phyloP scores from a whole-genome alignment of 2,113 vertebrate genomes.

The Brachirus orientalis region DNA sequence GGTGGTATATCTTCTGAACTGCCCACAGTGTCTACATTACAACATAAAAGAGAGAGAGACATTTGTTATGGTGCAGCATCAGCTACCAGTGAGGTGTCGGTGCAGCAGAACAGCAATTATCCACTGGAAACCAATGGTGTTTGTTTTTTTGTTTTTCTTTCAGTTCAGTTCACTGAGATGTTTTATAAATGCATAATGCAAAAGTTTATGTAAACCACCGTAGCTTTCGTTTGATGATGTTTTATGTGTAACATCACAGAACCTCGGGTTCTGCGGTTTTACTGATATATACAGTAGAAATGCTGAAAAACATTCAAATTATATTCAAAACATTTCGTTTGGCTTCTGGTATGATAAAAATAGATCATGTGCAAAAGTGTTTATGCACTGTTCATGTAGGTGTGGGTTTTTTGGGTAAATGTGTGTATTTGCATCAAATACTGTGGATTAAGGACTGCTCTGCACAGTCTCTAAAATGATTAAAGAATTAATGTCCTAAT shows the following conservation, averaged over 20 bases:
- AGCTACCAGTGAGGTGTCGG: no score
- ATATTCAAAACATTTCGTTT: conserved; percentile 25
- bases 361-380: background rate
- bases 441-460: no score
- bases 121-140: no score
- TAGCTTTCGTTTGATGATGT: no score
- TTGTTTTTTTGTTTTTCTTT: no score
- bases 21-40: background rate
- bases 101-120: no score
- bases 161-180: no score
- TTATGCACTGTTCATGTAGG: background rate
- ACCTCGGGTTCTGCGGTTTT: background rate
- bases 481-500: conserved; percentile 12
- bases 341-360: background rate
- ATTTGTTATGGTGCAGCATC: no score
- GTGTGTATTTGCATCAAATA: conserved; percentile 6
- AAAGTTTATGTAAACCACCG: no score
- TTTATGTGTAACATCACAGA: no score
- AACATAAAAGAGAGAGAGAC: no score
- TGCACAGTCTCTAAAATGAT: background rate
- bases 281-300: conserved; percentile 4
- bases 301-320: conserved; percentile 40
- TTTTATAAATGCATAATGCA: background rate
- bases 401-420: background rate
- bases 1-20: conserved; percentile 1